Evolutionary conservation across 2,797 vertebrate species (phyloP).

Genomic region (Aldrovandia affinis): DNA sequence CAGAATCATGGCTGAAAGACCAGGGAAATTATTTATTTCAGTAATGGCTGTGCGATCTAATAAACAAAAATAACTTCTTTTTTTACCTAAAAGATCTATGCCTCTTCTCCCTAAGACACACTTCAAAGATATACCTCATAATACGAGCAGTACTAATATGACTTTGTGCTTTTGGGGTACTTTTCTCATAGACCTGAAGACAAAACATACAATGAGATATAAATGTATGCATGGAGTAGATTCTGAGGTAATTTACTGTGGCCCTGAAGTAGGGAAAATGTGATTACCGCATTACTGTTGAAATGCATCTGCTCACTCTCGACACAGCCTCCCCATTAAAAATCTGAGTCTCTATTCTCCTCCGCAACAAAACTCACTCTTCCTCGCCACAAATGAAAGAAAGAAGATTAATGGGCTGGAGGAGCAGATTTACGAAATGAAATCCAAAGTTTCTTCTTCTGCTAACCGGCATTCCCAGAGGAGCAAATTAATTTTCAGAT

Average conservation of each 20-base stretch:
- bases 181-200: constrained; percentile 12
- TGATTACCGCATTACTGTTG: not conserved
- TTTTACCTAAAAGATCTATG: not conserved
- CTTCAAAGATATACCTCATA: not conserved
- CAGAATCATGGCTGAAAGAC: not conserved
- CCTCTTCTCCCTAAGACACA: not conserved
- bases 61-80: not conserved
- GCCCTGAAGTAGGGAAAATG: not conserved
- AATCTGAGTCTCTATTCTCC: not conserved
- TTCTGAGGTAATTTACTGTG: constrained; percentile 1
- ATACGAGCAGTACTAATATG: not conserved
- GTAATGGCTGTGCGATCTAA: not conserved
- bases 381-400: not conserved
- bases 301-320: not conserved
- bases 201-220: not conserved
- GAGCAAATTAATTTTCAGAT: constrained; percentile 18
- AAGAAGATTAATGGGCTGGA: not conserved
- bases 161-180: not conserved
- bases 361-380: not conserved
- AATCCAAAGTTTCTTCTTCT: constrained; percentile 3
- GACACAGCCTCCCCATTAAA: not conserved
- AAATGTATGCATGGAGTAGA: not conserved
- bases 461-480: not conserved
- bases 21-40: too few relatives aligned
- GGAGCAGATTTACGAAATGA: constrained; percentile 11